phyloP scores from a whole-genome alignment of 2,113 vertebrate genomes.

The Hystrix brachyura region DNA sequence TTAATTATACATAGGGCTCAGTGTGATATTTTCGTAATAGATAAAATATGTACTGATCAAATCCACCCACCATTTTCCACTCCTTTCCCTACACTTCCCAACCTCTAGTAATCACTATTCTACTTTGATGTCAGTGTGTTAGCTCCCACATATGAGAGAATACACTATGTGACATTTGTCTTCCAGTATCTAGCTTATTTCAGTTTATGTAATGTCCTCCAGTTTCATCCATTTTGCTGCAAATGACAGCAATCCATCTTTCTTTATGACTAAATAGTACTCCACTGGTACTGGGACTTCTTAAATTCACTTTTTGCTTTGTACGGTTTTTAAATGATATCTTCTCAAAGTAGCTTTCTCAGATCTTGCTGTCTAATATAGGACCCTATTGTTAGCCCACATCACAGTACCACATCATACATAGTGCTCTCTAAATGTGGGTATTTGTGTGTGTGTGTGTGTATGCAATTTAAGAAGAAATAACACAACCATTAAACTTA shows the following conservation, averaged over 20 bases:
- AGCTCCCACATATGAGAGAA: neutral
- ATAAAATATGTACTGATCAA: neutral
- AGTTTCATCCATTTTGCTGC: neutral
- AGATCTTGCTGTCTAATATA: constrained; percentile 7
- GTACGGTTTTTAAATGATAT: neutral
- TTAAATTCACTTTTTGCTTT: neutral
- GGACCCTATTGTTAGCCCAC: neutral
- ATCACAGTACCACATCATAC: neutral
- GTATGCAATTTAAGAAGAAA: neutral
- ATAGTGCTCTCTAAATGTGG: neutral
- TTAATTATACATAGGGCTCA: neutral
- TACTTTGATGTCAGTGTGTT: neutral
- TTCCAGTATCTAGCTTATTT: neutral
- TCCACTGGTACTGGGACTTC: neutral
- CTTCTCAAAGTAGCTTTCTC: constrained; percentile 3
- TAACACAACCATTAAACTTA: neutral
- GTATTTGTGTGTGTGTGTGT: neutral
- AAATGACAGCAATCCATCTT: neutral
- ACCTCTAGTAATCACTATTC: neutral
- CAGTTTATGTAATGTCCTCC: neutral
- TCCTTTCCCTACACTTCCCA: neutral
- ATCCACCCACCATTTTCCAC: neutral
- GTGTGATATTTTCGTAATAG: neutral
- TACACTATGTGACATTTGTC: neutral
- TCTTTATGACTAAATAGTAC: neutral